Evolutionary conservation across 2,113 vertebrate genomes (phyloP), one percentile per base, ranked within the genome.

Genomic region (Atlantisia rogersi): DNA sequence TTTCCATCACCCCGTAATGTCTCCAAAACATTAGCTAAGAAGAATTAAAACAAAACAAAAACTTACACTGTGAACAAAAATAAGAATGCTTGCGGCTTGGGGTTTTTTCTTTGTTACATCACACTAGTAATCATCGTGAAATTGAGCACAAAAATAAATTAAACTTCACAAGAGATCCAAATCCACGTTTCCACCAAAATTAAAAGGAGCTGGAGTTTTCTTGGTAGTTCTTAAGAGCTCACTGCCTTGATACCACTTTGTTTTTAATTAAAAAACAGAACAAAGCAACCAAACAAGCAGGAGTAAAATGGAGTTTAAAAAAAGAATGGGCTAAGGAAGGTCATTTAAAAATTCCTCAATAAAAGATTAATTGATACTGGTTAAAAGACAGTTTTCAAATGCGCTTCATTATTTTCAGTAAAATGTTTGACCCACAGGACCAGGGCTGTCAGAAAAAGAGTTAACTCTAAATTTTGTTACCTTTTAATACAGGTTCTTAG

Each of bases 1-100:
- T 99, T 99, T 20, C 99, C 99, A 58, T 99, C 99, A 17, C 99
- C 99, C 48, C 99, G 98, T 53, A 99, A 98, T 0, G 99, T 99
- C 96, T 99, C 99, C 98, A 99, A 98, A 67, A 99, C 99, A 90
- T 99, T 99, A 63, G 99, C 99, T 99, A 76, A 64, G 53, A 75
- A 46, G 42, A 91, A 77, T 80, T 40, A 94, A 82, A 69, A 94
- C 82, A 56, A 52, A 70, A 80, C 58, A 95, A 78, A 86, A 91
- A 39, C 20, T 67, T 90, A 42, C 6, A 74, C 39, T 92, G 24
- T 42, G 46, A 90, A 88, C 12, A 24, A 91, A 86, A 95, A 78
- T 40, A 31, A 81, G 32, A 67, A 71, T 6, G 24, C 32, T 22
- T 70, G 18, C 46, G 17, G 29, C 18, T 63, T 58, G 18, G 1